Percentiles rank a stretch among this genome's conserved stretches.
phyloP scores from a whole-genome alignment of 2,888 invertebrate species.

The Coleophora flavipennella region DNA sequence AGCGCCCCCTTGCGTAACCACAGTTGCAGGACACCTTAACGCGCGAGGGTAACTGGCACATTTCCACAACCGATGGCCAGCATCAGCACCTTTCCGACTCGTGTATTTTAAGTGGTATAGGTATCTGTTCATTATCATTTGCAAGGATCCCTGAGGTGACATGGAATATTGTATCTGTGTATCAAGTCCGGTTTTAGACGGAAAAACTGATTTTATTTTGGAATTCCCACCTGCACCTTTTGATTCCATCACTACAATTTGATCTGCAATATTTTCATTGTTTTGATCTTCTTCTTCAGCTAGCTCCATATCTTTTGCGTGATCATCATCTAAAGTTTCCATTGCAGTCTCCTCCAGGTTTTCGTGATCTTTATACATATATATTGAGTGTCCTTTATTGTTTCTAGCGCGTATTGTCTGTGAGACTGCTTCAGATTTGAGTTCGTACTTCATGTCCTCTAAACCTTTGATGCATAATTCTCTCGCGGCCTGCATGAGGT shows the following conservation, averaged over 20 bases:
- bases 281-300: too few species aligned
- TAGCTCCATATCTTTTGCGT: too few species aligned
- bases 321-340: too few species aligned
- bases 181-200: not conserved
- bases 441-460: constrained; percentile 35
- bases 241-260: too few species aligned
- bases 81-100: constrained; percentile 31
- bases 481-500: constrained; percentile 46
- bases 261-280: too few species aligned
- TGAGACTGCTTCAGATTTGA: constrained; percentile 13
- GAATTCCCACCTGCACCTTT: too few species aligned
- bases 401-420: constrained; percentile 1
- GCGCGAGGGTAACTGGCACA: constrained; percentile 5
- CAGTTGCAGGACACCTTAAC: constrained; percentile 48
- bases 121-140: constrained; percentile 58
- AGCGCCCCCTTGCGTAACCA: constrained; percentile 45
- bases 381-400: constrained; percentile 4
- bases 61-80: not conserved
- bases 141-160: constrained; percentile 58
- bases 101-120: constrained; percentile 55
- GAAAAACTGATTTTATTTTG: too few species aligned
- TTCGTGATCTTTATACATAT: too few species aligned
- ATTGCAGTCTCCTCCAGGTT: too few species aligned
- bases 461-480: constrained; percentile 52
- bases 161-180: constrained; percentile 50